Evolutionary conservation across 1,140 invertebrate genomes (phyloP).

Genomic region (Cheumatopsyche charites): DNA sequence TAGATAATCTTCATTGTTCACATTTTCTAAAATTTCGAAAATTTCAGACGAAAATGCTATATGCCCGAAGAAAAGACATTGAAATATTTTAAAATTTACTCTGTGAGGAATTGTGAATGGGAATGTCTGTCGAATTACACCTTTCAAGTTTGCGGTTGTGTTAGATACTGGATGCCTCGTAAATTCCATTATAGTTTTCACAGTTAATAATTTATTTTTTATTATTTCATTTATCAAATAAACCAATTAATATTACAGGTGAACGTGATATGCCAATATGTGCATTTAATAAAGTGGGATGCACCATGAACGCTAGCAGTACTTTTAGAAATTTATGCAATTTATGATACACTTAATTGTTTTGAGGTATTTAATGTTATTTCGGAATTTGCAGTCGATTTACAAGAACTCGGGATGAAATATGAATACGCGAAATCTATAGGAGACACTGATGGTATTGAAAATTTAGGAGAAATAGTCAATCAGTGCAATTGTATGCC

Average conservation of each 20-base stretch:
- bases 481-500: slow-evolving; percentile 68
- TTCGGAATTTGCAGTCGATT: not conserved
- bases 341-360: not conserved
- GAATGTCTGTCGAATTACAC: slow-evolving; percentile 81
- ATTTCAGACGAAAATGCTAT: slow-evolving; percentile 66
- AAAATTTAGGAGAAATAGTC: not conserved
- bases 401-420: too few relatives aligned
- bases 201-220: too few relatives aligned
- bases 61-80: slow-evolving; percentile 67
- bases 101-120: slow-evolving; percentile 76
- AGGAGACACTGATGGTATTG: not conserved
- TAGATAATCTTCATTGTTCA: not conserved
- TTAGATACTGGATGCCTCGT: slow-evolving; percentile 73
- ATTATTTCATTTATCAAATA: too few relatives aligned
- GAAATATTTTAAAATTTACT: slow-evolving; percentile 72
- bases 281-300: slow-evolving; percentile 58
- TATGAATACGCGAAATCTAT: not conserved
- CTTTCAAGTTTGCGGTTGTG: slow-evolving; percentile 68
- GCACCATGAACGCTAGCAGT: slow-evolving; percentile 58
- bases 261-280: slow-evolving; percentile 62
- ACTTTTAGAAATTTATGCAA: slow-evolving; percentile 31
- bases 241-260: slow-evolving; percentile 9
- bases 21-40: too few relatives aligned
- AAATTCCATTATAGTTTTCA: slow-evolving; percentile 28
- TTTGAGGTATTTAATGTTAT: not conserved